These are phyloP conservation scores for Euglossa dilemma DNA, from an alignment of 1,140 invertebrate genomes.

Conservation along the genomic window DNA sequence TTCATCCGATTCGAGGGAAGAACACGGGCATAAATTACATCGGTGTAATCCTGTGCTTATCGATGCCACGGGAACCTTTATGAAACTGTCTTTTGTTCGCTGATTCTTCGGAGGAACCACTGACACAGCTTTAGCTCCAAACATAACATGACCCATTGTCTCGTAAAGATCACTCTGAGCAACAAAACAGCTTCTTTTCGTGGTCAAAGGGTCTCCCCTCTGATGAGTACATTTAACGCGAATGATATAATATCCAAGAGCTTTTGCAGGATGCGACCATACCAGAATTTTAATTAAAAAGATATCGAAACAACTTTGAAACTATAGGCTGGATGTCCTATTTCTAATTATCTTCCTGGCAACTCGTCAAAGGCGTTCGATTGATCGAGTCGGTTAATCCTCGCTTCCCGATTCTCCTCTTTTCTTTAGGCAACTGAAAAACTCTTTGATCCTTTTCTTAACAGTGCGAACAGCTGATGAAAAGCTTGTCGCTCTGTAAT, in stretches of 20 bases:
- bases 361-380: background rate
- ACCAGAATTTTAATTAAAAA: background rate
- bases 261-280: background rate
- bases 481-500: too few relatives aligned
- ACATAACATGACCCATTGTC: background rate
- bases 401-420: background rate
- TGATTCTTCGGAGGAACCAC: background rate
- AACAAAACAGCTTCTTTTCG: background rate
- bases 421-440: background rate
- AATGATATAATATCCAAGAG: background rate
- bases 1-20: background rate
- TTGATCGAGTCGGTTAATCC: background rate
- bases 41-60: background rate
- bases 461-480: background rate
- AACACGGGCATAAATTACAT: conserved; percentile 8
- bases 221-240: background rate
- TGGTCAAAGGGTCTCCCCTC: background rate
- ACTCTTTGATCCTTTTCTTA: too few relatives aligned
- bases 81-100: background rate
- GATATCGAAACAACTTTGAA: background rate
- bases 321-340: background rate
- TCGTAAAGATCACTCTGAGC: background rate
- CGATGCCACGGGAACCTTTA: background rate
- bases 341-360: background rate
- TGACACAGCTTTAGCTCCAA: background rate